Evolutionary conservation across 2,113 vertebrate species (phyloP), one percentile per base, ranked within the genome.

Genomic region (Poecile atricapillus): DNA sequence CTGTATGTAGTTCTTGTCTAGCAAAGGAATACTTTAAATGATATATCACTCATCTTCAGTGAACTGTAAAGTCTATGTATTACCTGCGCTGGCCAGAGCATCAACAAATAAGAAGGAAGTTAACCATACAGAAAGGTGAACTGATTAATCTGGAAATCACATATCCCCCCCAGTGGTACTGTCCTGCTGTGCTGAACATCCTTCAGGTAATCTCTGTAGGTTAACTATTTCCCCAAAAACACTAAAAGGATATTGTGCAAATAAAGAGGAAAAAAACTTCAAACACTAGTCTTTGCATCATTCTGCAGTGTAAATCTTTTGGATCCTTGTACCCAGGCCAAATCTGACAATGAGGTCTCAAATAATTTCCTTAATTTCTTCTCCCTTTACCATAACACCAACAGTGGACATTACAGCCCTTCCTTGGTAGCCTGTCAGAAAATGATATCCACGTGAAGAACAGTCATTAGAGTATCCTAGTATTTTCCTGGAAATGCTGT

Each of bases 11-110:
- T 47, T 90, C 50, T 87, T 22, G 4, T 46, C 70, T 80, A 56
- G 59, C 67, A 94, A 59, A 95, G 50, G 84, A 74, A 77, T 88
- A 92, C 50, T 95, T 95, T 67, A 95, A 95, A 90, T 86, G 75
- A 90, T 91, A 5, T 70, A 95, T 93, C 59, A 75, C 43, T 88
- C 76, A 44, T 90, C 37, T 88, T 67, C 82, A 83, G 52, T 75
- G 85, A 86, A 67, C 82, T 78, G 68, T 70, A 64, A 92, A 81
- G 52, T 55, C 63, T 78, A 2, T 73, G 35, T 37, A 49, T 86
- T 93, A 64, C 68, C 53, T 70, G 59, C 63, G 41, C 50, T 33
- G 64, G 39, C 24, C 83, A 92, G 94, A 75, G 31, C 13, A 75
- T 25, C 44, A 86, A 56, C 58, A 88, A 88, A 77, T 5, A 77